Evolutionary conservation across 2,888 invertebrate species (phyloP).

Genomic region (Rhagium mordax): DNA sequence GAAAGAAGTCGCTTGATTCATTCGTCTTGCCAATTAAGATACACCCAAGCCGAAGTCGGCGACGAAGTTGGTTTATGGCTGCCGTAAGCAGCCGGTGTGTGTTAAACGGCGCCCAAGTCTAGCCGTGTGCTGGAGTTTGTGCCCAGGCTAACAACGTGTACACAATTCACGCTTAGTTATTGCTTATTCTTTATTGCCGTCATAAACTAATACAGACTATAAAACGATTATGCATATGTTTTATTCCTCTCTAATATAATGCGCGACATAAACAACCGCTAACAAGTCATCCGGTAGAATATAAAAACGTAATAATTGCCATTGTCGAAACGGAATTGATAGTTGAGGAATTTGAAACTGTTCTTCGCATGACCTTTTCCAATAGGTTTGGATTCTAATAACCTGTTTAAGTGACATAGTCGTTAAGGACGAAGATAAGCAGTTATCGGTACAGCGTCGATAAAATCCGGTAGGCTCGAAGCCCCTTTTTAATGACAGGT

Average conservation of each 20-base stretch:
- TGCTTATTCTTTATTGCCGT: slow-evolving; percentile 57
- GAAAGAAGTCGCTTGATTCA: slow-evolving; percentile 58
- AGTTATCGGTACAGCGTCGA: slow-evolving; percentile 48
- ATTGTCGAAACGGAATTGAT: neutral
- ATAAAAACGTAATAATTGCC: slow-evolving; percentile 17
- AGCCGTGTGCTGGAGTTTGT: slow-evolving; percentile 35
- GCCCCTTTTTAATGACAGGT: slow-evolving; percentile 52
- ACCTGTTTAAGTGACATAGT: slow-evolving; percentile 32
- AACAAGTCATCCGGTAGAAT: slow-evolving; percentile 38
- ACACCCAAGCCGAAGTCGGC: slow-evolving; percentile 59
- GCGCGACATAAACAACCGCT: slow-evolving; percentile 33
- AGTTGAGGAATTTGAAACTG: neutral
- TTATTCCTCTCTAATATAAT: slow-evolving; percentile 30
- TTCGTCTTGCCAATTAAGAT: slow-evolving; percentile 63
- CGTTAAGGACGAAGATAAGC: slow-evolving; percentile 49
- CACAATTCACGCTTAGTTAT: slow-evolving; percentile 51
- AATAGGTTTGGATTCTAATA: slow-evolving; percentile 29
- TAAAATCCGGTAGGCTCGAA: slow-evolving; percentile 50
- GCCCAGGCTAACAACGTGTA: slow-evolving; percentile 43
- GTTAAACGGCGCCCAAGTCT: slow-evolving; percentile 22
- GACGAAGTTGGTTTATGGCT: slow-evolving; percentile 58
- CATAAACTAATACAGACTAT: slow-evolving; percentile 57
- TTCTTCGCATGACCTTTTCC: neutral
- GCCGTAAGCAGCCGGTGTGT: slow-evolving; percentile 48
- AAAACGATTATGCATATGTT: slow-evolving; percentile 54